These are phyloP conservation scores for Sycophila sp. DNA, from an alignment of 1,140 invertebrate genomes.

Conservation along the genomic window DNA sequence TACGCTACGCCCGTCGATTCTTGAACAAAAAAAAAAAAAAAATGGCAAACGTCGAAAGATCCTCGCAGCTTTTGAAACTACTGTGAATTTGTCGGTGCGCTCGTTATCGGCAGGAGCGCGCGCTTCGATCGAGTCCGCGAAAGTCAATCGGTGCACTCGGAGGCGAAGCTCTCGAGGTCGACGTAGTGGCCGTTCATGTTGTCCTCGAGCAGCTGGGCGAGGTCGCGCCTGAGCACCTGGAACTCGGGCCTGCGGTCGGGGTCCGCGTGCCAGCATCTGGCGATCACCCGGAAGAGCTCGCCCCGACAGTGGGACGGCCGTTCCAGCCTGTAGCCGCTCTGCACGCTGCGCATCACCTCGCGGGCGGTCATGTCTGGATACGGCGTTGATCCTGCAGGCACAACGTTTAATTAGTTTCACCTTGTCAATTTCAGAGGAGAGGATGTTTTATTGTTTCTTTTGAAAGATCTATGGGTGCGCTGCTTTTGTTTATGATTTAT, in stretches of 20 bases:
- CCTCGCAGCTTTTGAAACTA: too few relatives aligned
- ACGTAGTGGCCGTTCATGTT: constrained; percentile 79
- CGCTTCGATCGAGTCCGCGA: too few relatives aligned
- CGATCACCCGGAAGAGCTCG: constrained; percentile 80
- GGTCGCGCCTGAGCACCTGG: constrained; percentile 73
- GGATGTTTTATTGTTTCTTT: too few relatives aligned
- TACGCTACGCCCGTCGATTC: neutral
- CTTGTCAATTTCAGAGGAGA: too few relatives aligned
- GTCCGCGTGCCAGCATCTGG: constrained; percentile 80
- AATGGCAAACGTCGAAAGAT: too few relatives aligned
- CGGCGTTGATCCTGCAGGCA: constrained; percentile 83
- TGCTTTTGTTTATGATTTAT: too few relatives aligned
- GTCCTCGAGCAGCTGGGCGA: constrained; percentile 76
- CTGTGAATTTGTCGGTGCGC: too few relatives aligned
- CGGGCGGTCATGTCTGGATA: constrained; percentile 82
- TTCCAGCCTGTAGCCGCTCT: constrained; percentile 79
- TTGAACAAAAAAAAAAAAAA: too few relatives aligned
- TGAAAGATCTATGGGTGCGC: too few relatives aligned
- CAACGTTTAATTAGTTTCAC: too few relatives aligned
- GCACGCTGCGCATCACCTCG: constrained; percentile 80
- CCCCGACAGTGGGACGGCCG: constrained; percentile 79
- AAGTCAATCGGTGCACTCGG: constrained; percentile 73
- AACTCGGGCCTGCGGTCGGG: constrained; percentile 79
- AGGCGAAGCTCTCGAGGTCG: constrained; percentile 81
- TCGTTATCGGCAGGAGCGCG: too few relatives aligned